A percentile compares a stretch with the other conserved stretches of the same genome.
phyloP scores from a whole-genome alignment of 2,113 vertebrate genomes.

The Centropus bengalensis region DNA sequence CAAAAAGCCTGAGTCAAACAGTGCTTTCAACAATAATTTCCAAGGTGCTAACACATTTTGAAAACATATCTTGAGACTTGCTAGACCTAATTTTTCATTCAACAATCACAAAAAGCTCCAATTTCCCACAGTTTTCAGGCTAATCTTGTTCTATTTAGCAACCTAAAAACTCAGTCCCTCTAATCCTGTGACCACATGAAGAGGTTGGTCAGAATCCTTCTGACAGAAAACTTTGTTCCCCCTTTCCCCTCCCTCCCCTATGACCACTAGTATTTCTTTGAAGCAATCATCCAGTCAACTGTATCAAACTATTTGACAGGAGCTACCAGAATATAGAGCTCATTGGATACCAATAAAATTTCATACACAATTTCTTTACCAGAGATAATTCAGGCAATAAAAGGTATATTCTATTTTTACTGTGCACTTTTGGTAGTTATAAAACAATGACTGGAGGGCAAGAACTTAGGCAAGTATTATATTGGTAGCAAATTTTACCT shows the following conservation, averaged over 20 bases:
- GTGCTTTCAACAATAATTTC: neutral
- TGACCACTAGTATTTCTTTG: neutral
- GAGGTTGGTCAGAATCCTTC: neutral
- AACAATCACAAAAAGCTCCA: neutral
- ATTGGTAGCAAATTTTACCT: neutral
- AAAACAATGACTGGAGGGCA: neutral
- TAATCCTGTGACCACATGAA: neutral
- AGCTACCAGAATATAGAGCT: neutral
- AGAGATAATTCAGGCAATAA: neutral
- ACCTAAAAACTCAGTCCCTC: neutral
- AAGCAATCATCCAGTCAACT: neutral
- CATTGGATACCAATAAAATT: neutral
- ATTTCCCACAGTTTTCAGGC: neutral
- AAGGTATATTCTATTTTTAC: neutral
- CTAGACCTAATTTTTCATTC: neutral
- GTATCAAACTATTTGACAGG: neutral
- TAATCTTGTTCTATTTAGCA: neutral
- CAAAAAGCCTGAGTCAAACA: neutral
- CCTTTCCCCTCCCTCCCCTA: neutral
- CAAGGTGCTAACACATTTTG: neutral
- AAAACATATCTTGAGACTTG: neutral
- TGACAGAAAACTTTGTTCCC: neutral
- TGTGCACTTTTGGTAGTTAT: neutral
- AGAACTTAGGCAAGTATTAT: neutral
- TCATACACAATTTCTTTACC: neutral